These are phyloP conservation scores for Bugula neritina DNA, from an alignment of 2,888 invertebrate genomes.

Conservation along the genomic window DNA sequence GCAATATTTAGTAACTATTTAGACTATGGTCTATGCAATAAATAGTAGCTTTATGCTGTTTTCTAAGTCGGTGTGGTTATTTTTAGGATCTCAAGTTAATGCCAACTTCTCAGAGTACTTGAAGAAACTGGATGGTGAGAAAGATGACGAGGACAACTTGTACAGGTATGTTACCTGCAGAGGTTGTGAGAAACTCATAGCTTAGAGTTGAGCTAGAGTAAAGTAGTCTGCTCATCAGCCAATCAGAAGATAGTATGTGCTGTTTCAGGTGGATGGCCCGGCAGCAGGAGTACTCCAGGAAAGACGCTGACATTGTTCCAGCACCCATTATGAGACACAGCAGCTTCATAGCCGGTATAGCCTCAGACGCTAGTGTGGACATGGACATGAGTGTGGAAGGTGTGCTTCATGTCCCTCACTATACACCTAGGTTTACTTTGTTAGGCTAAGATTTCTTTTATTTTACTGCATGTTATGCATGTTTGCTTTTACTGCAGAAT, in stretches of 20 bases:
- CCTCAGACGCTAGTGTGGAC: constrained; percentile 11
- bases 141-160: constrained; percentile 67
- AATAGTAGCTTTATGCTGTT: too few species aligned
- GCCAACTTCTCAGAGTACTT: constrained; percentile 2
- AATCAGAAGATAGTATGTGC: too few species aligned
- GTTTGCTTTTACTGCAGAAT: too few species aligned
- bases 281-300: constrained; percentile 63
- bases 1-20: too few species aligned
- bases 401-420: background rate
- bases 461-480: too few species aligned
- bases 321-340: constrained; percentile 21
- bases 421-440: too few species aligned
- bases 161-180: constrained; percentile 56
- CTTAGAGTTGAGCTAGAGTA: too few species aligned
- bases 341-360: constrained; percentile 26
- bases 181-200: background rate
- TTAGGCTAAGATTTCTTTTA: too few species aligned
- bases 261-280: constrained; percentile 76
- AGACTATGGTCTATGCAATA: too few species aligned
- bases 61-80: too few species aligned
- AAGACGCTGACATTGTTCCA: constrained; percentile 31
- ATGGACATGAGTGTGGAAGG: constrained; percentile 8
- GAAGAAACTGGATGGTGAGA: constrained; percentile 33
- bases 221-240: too few species aligned
- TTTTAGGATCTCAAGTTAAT: constrained; percentile 1